A percentile compares a stretch with the other conserved stretches of the same genome.
Conservation (phyloP, 1,140 invertebrate genomes). For the Ips nitidus region DNA sequence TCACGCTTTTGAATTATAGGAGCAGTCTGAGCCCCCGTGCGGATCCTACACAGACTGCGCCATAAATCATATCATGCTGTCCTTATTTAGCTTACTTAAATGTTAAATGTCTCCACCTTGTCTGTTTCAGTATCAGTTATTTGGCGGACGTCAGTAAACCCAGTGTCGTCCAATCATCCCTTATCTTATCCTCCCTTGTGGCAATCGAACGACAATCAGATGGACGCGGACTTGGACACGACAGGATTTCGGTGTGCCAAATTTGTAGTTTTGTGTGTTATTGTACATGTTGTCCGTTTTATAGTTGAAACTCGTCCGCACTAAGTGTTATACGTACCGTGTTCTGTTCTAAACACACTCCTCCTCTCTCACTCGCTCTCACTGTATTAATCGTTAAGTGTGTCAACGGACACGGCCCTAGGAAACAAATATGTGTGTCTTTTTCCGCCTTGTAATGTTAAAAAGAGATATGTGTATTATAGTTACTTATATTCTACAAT, state of each 20-base stretch:
- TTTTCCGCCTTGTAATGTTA: slow-evolving; percentile 36
- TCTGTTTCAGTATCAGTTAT: slow-evolving; percentile 73
- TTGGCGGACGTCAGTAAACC: slow-evolving; percentile 66
- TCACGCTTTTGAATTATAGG: too few species aligned
- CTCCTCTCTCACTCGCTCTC: too few species aligned
- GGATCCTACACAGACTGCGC: too few species aligned
- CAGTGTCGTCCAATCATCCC: not conserved
- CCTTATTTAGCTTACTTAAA: too few species aligned
- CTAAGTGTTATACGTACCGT: not conserved
- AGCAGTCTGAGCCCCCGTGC: too few species aligned
- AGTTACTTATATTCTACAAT: slow-evolving; percentile 26
- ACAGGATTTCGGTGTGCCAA: not conserved
- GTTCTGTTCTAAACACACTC: not conserved
- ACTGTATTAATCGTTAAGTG: not conserved
- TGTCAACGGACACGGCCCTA: not conserved
- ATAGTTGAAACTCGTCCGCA: not conserved
- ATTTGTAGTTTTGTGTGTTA: slow-evolving; percentile 7
- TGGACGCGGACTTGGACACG: not conserved
- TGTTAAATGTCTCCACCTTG: not conserved
- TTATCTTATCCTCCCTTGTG: slow-evolving; percentile 20
- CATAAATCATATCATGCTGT: too few species aligned
- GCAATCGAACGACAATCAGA: slow-evolving; percentile 49
- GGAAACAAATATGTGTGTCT: slow-evolving; percentile 30
- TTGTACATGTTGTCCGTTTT: not conserved
- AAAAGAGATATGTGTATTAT: slow-evolving; percentile 23